Percentiles rank a stretch among this genome's conserved stretches.
Conservation (phyloP, 2,797 vertebrate species). For the Hyperoplus lanceolatus region DNA sequence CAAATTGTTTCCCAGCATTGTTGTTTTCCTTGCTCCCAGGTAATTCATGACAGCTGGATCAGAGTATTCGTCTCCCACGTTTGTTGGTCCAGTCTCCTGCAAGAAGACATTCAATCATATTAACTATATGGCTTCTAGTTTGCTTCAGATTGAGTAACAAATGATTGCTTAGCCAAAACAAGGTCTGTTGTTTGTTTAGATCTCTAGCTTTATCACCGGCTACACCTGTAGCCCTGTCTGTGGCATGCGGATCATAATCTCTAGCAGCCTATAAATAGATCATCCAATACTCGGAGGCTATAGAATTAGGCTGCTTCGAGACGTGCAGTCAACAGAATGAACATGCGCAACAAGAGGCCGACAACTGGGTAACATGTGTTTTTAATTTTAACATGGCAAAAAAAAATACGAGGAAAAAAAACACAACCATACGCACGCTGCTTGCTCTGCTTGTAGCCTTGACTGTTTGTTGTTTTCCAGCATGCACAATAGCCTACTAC, state of each 20-base stretch:
- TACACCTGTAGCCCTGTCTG: constrained; percentile 51
- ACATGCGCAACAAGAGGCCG: constrained; percentile 41
- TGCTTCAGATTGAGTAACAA: background rate
- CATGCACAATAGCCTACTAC: constrained; percentile 29
- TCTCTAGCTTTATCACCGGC: background rate
- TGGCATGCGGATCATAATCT: constrained; percentile 68
- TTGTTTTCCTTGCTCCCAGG: constrained; percentile 92
- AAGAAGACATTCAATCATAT: constrained; percentile 45
- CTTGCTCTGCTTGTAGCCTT: constrained; percentile 19
- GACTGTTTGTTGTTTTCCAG: constrained; percentile 28
- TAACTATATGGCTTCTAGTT: background rate
- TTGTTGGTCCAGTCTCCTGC: constrained; percentile 95
- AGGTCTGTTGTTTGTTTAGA: background rate
- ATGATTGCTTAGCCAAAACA: background rate
- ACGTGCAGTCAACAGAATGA: constrained; percentile 34
- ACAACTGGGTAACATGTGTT: constrained; percentile 57
- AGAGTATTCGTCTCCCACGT: constrained; percentile 94
- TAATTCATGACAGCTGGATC: constrained; percentile 92
- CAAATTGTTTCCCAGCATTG: constrained; percentile 95
- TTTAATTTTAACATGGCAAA: constrained; percentile 55
- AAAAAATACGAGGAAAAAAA: background rate
- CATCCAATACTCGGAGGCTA: constrained; percentile 39
- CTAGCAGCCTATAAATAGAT: constrained; percentile 71
- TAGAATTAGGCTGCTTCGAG: constrained; percentile 46
- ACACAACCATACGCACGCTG: constrained; percentile 11